Percentiles rank a stretch among this genome's conserved stretches.
Evolutionary conservation across 2,797 vertebrate species (phyloP).

Genomic region (Sebastes matsubarae): DNA sequence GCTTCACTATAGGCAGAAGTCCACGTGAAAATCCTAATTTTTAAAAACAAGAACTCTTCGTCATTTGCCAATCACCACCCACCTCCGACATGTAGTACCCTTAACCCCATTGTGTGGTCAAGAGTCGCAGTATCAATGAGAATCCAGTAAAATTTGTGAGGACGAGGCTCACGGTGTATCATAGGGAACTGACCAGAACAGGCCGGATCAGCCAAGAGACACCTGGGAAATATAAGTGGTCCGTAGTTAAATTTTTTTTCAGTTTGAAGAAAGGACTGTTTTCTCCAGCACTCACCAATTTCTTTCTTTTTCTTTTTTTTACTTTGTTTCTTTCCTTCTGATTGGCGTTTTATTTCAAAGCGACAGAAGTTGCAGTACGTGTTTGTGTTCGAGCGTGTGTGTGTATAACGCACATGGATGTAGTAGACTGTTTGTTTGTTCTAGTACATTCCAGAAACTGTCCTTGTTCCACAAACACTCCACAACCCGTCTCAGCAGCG

Average conservation of each 20-base stretch:
- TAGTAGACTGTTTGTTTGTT: constrained; percentile 72
- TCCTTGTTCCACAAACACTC: constrained; percentile 61
- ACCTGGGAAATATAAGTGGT: constrained; percentile 42
- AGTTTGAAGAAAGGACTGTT: constrained; percentile 56
- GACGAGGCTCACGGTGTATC: constrained; percentile 71
- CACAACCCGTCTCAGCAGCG: constrained; percentile 44
- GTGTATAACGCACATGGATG: constrained; percentile 60
- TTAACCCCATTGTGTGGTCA: constrained; percentile 69
- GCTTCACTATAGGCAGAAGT: constrained; percentile 98
- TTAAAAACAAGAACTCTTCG: constrained; percentile 68
- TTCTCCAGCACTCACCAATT: constrained; percentile 31
- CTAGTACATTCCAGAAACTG: constrained; percentile 88
- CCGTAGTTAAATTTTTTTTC: constrained; percentile 34
- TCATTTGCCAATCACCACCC: constrained; percentile 82
- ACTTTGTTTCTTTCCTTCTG: constrained; percentile 22
- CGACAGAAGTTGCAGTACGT: constrained; percentile 25
- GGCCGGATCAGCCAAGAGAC: constrained; percentile 58
- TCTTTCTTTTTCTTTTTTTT: constrained; percentile 6
- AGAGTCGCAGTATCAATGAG: constrained; percentile 71
- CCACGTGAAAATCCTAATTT: constrained; percentile 87
- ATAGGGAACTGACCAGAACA: constrained; percentile 63
- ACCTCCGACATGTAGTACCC: constrained; percentile 77
- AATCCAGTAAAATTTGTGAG: constrained; percentile 77
- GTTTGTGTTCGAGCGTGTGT: constrained; percentile 47
- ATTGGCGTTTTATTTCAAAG: constrained; percentile 63